These are phyloP conservation scores for Nezara viridula DNA, from an alignment of 2,888 invertebrate genomes.

Conservation along the genomic window DNA sequence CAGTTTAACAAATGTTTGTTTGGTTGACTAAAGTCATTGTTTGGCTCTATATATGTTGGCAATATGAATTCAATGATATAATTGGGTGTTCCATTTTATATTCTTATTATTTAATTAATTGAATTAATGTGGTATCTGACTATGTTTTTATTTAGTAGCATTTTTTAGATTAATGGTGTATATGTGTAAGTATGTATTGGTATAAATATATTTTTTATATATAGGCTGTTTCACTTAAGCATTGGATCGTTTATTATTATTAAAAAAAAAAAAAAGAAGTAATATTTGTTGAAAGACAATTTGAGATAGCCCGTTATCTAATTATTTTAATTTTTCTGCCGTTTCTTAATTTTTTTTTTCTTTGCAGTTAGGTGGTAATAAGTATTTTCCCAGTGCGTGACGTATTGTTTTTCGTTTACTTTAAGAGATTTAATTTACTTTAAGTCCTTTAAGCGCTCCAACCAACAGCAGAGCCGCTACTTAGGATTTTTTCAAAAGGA, in stretches of 20 bases:
- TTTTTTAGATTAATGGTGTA: constrained; percentile 5
- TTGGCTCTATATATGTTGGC: background rate
- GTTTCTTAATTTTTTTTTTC: background rate
- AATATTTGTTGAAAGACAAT: background rate
- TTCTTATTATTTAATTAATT: background rate
- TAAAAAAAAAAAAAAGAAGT: background rate
- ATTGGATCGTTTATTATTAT: background rate
- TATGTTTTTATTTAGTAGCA: constrained; percentile 15
- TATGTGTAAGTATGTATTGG: constrained; percentile 32
- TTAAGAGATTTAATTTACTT: no score
- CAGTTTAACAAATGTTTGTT: background rate
- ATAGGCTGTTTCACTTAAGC: constrained; percentile 11
- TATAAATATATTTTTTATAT: constrained; percentile 27
- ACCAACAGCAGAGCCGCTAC: background rate
- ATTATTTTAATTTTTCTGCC: background rate
- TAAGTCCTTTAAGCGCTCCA: background rate
- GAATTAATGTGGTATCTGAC: background rate
- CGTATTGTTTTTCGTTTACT: background rate
- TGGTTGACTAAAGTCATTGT: background rate
- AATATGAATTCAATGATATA: background rate
- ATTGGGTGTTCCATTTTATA: background rate
- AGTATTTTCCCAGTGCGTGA: background rate
- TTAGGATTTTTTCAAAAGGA: no score
- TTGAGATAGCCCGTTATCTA: background rate
- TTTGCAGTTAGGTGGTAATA: background rate